Evolutionary conservation across 2,797 vertebrate species (phyloP).

Genomic region (Caiman crocodilus): DNA sequence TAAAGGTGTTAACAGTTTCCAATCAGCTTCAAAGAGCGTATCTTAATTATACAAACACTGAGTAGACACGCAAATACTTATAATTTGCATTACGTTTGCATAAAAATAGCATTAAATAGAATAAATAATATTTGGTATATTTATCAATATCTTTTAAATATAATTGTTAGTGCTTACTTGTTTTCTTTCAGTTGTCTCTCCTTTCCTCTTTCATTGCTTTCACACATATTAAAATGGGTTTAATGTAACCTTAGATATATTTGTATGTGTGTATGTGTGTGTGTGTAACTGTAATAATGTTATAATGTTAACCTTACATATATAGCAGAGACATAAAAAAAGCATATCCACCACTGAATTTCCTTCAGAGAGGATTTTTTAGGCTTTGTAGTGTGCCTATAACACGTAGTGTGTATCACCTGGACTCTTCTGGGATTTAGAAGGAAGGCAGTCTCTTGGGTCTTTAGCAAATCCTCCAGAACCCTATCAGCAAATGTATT

Average conservation of each 20-base stretch:
- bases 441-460: neutral
- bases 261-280: neutral
- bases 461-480: fast-evolving
- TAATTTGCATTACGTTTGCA: too few species aligned
- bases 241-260: neutral
- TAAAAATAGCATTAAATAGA: neutral
- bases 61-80: neutral
- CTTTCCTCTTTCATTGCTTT: neutral
- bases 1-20: neutral
- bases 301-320: too few species aligned
- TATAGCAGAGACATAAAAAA: neutral
- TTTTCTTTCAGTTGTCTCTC: neutral
- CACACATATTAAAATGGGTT: neutral
- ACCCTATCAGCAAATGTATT: neutral
- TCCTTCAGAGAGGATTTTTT: neutral
- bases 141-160: neutral
- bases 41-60: too few species aligned
- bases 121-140: neutral
- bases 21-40: neutral
- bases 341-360: neutral
- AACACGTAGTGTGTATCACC: neutral
- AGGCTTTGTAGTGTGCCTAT: neutral
- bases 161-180: neutral
- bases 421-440: neutral
- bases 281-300: too few species aligned